Evolutionary conservation across 2,888 invertebrate species (phyloP), one percentile per base, ranked within the genome.

Genomic region (Philaethria dido): DNA sequence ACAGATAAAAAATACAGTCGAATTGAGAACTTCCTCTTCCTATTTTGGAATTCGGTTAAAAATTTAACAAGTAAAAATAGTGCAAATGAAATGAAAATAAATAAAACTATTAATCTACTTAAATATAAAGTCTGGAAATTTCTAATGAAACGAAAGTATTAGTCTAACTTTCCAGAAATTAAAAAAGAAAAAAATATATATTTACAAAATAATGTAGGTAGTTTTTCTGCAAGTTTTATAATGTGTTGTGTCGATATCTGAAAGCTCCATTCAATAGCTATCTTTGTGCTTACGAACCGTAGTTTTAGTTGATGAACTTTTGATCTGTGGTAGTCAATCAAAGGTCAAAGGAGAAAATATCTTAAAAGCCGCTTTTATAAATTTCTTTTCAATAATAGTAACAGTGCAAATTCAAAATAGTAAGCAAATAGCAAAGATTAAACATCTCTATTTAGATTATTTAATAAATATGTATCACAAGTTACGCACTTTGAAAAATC

Each of bases 241-340:
- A 52, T 29, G n/a, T 16, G 4, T 29, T 8, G 16, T 29, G 16
- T 52, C 52, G 29, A 52, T 52, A 52, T 52, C 11, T 52, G 14
- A 29, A 29, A 52, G 11, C 29, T 29, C 50, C 11, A 50, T 50
- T 50, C 16, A 52, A 29, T 16, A 16, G 29, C 29, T 16, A 13
- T 52, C 29, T 16, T 33, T 29, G 52, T 29, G 52, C 52, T 52
- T 11, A 52, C 25, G 4, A 29, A 4, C 29, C 29, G 29, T 52
- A 6, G 52, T 33, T 52, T 18, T 18, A 52, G 29, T 33, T 52
- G 52, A 52, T 52, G 52, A 29, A 16, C 20, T 52, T 25, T 16
- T 29, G 16, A 11, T 8, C 29, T 29, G 29, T 25, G 4, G 16
- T 16, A 33, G 48, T 29, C 50, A 29, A 50, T 50, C 50, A 50